Conservation (phyloP, 2,113 vertebrate genomes). For the Pungitius pungitius region DNA sequence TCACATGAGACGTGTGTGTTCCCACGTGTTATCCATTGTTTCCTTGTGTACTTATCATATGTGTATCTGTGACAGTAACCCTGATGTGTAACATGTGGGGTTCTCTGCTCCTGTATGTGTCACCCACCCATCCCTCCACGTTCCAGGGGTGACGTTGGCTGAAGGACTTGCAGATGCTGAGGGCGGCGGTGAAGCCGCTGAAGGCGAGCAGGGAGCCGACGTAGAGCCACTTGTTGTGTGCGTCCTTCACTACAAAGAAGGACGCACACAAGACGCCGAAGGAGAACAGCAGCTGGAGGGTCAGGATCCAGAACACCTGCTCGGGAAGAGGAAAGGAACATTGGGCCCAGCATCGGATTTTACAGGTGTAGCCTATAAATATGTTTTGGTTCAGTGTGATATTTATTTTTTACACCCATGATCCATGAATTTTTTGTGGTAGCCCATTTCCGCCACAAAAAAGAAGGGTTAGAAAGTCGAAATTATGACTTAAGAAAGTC, state of each 20-base stretch:
- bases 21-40: too few relatives aligned
- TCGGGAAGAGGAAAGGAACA: not conserved
- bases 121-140: constrained; percentile 76
- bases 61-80: not conserved
- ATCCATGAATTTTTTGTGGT: too few relatives aligned
- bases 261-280: constrained; percentile 78
- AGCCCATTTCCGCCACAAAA: too few relatives aligned
- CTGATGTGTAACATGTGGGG: not conserved
- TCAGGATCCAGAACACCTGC: constrained; percentile 79
- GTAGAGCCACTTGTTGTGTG: constrained; percentile 35
- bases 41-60: not conserved
- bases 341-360: too few relatives aligned
- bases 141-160: constrained; percentile 79
- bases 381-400: too few relatives aligned
- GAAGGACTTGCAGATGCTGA: constrained; percentile 61
- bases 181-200: constrained; percentile 36
- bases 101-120: not conserved
- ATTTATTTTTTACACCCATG: too few relatives aligned
- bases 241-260: constrained; percentile 66
- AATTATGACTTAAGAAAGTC: too few relatives aligned
- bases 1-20: too few relatives aligned
- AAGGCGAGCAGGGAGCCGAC: constrained; percentile 76
- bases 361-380: too few relatives aligned
- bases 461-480: too few relatives aligned
- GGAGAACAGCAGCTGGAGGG: constrained; percentile 79